A percentile compares a stretch with the other conserved stretches of the same genome.
Conservation (phyloP, 2,797 vertebrate genomes). For the Lutjanus argentimaculatus region DNA sequence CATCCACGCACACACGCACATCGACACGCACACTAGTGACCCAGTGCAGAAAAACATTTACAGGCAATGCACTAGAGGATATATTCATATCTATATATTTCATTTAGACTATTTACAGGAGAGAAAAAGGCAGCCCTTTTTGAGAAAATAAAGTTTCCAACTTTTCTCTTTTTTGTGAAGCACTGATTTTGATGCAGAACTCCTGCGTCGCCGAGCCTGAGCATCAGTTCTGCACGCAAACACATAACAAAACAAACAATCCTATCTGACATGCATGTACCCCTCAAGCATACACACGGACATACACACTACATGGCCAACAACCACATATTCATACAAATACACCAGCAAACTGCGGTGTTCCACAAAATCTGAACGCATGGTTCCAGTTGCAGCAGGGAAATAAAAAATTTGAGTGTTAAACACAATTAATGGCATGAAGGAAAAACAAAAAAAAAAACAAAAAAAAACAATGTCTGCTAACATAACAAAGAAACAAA, state of each 20-base stretch:
- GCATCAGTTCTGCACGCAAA: conserved; percentile 69
- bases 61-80: conserved; percentile 89
- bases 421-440: conserved; percentile 62
- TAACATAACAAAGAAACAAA: conserved; percentile 61
- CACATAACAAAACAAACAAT: conserved; percentile 65
- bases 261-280: conserved; percentile 73
- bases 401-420: conserved; percentile 46
- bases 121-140: conserved; percentile 94
- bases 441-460: conserved; percentile 52
- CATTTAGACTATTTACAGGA: conserved; percentile 88
- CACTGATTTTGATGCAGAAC: conserved; percentile 84
- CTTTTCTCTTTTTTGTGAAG: conserved; percentile 85
- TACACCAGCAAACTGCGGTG: conserved; percentile 67
- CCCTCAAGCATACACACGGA: conserved; percentile 67
- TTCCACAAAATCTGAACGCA: conserved; percentile 66
- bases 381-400: conserved; percentile 73
- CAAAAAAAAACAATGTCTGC: conserved; percentile 53
- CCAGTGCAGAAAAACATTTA: conserved; percentile 86
- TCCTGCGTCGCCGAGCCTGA: conserved; percentile 59
- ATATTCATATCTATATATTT: conserved; percentile 83
- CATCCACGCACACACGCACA: conserved; percentile 28
- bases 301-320: conserved; percentile 66
- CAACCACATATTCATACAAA: conserved; percentile 66
- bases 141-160: conserved; percentile 87
- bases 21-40: conserved; percentile 59